Percentiles rank a stretch among this genome's conserved stretches.
Conservation (phyloP, 2,113 vertebrate species). For the rat (Rattus norvegicus) region GRCr8 NC_086033.1:61368501-61369000, state of each 20-base stretch:
- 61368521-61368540: neutral
- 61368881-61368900: neutral
- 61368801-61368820: neutral
- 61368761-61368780: neutral
- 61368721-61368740: neutral
- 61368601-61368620: neutral
- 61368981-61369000: neutral
- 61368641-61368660: neutral
- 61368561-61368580: neutral
- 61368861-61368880: neutral
- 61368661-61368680: neutral
- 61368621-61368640: neutral
- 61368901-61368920: neutral
- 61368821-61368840: neutral
- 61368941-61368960: neutral
- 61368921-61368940: neutral
- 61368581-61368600: neutral
- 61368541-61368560: neutral
- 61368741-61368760: neutral
- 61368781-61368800: neutral
- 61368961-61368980: neutral
- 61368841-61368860: neutral
- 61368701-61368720: neutral
- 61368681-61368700: too few relatives aligned
- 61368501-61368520: neutral